phyloP scores from a whole-genome alignment of 92 coral and sea anemone genomes.

The Phenganax subtilis region DNA sequence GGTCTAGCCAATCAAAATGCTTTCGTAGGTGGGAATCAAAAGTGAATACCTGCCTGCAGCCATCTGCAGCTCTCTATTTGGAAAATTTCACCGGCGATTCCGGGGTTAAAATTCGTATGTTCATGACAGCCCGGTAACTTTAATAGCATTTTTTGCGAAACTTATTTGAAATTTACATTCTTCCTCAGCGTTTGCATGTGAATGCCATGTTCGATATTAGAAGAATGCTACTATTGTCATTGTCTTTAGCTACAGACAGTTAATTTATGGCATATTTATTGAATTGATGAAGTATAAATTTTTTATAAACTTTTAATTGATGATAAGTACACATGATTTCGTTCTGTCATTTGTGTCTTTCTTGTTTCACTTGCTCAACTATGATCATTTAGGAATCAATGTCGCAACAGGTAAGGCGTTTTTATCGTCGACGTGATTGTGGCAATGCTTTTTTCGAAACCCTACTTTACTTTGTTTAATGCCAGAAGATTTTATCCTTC shows the following conservation, averaged over 20 bases:
- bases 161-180: neutral
- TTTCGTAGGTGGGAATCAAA: no score
- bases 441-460: no score
- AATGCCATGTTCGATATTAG: no score
- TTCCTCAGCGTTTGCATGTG: neutral
- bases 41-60: no score
- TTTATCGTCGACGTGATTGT: no score
- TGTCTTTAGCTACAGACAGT: no score
- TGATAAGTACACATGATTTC: neutral
- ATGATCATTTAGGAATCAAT: neutral
- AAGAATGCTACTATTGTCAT: no score
- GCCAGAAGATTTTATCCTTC: no score
- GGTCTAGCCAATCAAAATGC: no score
- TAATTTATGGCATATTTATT: no score
- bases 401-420: neutral
- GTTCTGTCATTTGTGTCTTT: neutral
- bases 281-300: no score
- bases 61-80: neutral
- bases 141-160: neutral
- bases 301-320: neutral
- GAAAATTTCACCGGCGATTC: neutral
- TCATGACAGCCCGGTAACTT: neutral
- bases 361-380: slow-evolving; percentile 2
- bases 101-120: slow-evolving; percentile 4
- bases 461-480: no score